These are phyloP conservation scores for Syngnathus typhle DNA, from an alignment of 2,113 vertebrate genomes.

Conservation along the genomic window DNA sequence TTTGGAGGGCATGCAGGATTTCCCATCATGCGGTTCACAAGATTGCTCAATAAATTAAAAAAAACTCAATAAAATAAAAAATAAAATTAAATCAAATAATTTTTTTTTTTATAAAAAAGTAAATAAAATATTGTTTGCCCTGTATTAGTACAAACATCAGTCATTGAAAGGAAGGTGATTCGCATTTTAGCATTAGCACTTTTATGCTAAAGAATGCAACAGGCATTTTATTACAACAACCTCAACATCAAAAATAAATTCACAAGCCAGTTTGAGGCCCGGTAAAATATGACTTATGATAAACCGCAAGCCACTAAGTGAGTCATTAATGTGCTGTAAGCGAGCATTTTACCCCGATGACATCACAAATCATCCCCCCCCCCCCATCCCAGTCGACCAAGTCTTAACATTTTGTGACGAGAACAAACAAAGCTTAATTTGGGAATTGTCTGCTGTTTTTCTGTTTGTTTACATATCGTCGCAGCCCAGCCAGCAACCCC, in stretches of 20 bases:
- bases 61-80: no score
- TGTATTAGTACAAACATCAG: no score
- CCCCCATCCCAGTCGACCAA: neutral
- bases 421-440: conserved; percentile 34
- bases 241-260: neutral
- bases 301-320: neutral
- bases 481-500: neutral
- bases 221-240: neutral
- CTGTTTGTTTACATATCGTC: conserved; percentile 49
- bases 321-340: neutral
- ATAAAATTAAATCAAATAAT: no score
- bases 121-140: no score
- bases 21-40: neutral
- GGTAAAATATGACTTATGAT: neutral
- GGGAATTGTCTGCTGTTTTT: conserved; percentile 35
- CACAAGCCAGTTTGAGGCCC: neutral
- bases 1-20: neutral
- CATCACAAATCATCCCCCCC: neutral
- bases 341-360: neutral
- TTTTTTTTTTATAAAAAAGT: no score
- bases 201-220: neutral
- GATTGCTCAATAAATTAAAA: no score
- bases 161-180: no score
- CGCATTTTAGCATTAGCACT: neutral
- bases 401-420: conserved; percentile 30